A percentile compares a stretch with the other conserved stretches of the same genome.
Evolutionary conservation across 2,797 vertebrate species (phyloP).

Genomic region (Enteromius argenteus): DNA sequence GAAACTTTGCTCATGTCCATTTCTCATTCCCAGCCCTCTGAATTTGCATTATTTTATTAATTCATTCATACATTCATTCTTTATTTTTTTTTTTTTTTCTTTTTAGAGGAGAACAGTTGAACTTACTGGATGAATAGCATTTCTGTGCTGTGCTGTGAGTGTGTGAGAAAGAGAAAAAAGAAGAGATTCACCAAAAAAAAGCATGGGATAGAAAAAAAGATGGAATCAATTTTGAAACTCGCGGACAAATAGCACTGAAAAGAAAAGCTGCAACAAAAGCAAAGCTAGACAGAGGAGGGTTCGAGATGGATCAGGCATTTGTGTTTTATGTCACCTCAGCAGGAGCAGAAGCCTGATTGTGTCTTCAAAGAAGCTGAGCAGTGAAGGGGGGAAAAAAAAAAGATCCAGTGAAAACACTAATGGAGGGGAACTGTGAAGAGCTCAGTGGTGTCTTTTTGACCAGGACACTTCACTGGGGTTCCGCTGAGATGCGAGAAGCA

Average conservation of each 20-base stretch:
- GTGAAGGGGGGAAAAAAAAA: neutral
- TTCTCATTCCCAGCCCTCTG: conserved; percentile 6
- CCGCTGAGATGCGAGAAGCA: neutral
- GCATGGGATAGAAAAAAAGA: neutral
- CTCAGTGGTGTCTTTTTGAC: conserved; percentile 19
- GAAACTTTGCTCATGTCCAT: neutral
- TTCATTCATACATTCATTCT: neutral
- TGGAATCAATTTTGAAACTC: conserved; percentile 57
- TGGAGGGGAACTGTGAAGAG: conserved; percentile 12
- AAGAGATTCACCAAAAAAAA: neutral
- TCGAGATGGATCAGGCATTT: conserved; percentile 53
- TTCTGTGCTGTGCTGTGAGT: neutral
- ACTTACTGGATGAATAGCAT: conserved; percentile 5
- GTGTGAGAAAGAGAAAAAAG: conserved; percentile 38
- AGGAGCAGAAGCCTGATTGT: conserved; percentile 42
- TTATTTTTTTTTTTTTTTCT: neutral
- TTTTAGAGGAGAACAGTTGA: neutral
- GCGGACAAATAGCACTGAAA: conserved; percentile 40
- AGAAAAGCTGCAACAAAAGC: conserved; percentile 37
- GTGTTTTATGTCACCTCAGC: conserved; percentile 52
- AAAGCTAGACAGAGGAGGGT: conserved; percentile 33
- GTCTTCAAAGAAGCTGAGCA: conserved; percentile 44
- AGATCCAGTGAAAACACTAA: conserved; percentile 29
- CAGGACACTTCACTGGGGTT: neutral
- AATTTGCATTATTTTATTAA: neutral